Percentiles rank a stretch among this genome's conserved stretches.
Evolutionary conservation across 2,113 vertebrate genomes (phyloP).

Genomic region (Protobothrops flavoviridis): DNA sequence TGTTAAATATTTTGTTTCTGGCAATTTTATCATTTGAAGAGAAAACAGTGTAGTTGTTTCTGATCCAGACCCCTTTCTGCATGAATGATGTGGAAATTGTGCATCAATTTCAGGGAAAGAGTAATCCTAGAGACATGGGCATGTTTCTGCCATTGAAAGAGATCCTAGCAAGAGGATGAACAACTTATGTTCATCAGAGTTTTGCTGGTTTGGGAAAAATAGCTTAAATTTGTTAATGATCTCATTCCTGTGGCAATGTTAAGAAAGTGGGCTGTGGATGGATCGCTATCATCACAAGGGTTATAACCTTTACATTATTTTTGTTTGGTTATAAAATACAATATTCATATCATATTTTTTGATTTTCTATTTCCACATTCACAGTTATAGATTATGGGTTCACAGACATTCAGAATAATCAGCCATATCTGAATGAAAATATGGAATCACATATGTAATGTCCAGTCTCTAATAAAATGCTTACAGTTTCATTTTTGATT

Average conservation of each 20-base stretch:
- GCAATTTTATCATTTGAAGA: not conserved
- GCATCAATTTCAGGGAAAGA: not conserved
- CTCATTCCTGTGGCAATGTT: not conserved
- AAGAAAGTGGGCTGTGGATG: not conserved
- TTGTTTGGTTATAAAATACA: not conserved
- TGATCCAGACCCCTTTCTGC: not conserved
- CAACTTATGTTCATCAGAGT: not conserved
- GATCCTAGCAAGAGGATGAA: not conserved
- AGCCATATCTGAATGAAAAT: not conserved
- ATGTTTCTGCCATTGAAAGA: not conserved
- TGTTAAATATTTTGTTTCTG: not conserved
- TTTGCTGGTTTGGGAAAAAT: not conserved
- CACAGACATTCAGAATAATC: not conserved
- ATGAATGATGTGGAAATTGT: not conserved
- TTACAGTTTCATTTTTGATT: not conserved
- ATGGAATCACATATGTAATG: not conserved
- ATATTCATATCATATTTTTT: not conserved
- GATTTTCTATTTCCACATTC: not conserved
- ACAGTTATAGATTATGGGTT: not conserved
- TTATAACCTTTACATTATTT: not conserved
- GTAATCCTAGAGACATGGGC: not conserved
- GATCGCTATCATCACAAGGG: not conserved
- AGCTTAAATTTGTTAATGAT: not conserved
- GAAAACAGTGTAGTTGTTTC: not conserved
- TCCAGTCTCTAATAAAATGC: not conserved